Evolutionary conservation across 2,113 vertebrate genomes (phyloP).

Genomic region (Sisor rabdophorus): DNA sequence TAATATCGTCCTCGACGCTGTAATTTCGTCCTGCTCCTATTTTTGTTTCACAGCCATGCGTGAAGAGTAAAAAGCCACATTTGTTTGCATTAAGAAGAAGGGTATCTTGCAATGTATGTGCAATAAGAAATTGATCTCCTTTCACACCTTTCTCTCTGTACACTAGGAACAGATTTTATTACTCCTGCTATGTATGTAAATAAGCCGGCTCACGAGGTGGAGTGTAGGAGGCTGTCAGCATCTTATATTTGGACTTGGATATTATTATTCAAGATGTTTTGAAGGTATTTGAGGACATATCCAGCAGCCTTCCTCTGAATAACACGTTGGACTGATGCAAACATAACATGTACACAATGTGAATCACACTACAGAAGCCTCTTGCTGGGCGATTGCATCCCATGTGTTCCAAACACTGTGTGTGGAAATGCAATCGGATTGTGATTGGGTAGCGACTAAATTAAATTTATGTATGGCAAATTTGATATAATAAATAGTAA

Average conservation of each 20-base stretch:
- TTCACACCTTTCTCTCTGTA: neutral
- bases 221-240: constrained; percentile 19
- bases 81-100: constrained; percentile 4
- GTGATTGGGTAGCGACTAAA: neutral
- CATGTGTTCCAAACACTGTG: no score
- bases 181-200: constrained; percentile 22
- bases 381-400: neutral
- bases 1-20: constrained; percentile 2
- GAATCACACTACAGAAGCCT: neutral
- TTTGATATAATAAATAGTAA: neutral
- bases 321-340: constrained; percentile 3
- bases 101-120: neutral
- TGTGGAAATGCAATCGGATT: neutral
- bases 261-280: constrained; percentile 23
- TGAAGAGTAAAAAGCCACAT: neutral
- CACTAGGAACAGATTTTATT: neutral
- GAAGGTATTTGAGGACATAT: constrained; percentile 3
- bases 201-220: neutral
- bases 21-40: neutral
- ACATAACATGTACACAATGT: neutral
- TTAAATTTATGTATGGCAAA: neutral
- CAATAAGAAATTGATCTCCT: neutral
- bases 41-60: neutral
- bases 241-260: constrained; percentile 1
- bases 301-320: neutral